These are phyloP conservation scores for Amblyopsis rosae DNA, from an alignment of 2,113 vertebrate species.

Conservation along the genomic window DNA sequence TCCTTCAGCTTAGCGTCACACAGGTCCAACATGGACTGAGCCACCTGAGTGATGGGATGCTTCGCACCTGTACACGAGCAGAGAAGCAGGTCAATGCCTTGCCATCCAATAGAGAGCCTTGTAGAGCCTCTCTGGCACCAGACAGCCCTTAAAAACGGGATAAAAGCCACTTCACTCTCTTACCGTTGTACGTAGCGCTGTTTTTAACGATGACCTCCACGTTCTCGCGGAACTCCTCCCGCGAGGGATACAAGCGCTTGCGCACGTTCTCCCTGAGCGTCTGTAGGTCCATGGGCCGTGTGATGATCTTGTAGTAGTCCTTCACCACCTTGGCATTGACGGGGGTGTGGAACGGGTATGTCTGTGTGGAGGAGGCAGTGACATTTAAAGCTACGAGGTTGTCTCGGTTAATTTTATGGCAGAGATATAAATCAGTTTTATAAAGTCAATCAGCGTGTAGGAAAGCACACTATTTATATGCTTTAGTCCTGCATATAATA, in stretches of 20 bases:
- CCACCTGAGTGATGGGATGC: constrained; percentile 96
- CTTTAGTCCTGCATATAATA: too few species aligned
- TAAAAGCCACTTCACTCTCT: neutral
- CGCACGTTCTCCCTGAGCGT: constrained; percentile 95
- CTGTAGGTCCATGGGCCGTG: constrained; percentile 95
- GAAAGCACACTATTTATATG: too few species aligned
- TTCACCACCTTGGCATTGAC: constrained; percentile 97
- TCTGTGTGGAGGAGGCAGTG: constrained; percentile 71
- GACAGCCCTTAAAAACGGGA: neutral
- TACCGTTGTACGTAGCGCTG: constrained; percentile 94
- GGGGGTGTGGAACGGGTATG: constrained; percentile 95
- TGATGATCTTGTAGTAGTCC: constrained; percentile 98
- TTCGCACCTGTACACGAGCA: constrained; percentile 83
- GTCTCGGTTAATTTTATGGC: too few species aligned
- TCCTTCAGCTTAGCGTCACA: constrained; percentile 96
- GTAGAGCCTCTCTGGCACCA: neutral
- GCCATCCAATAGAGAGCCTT: neutral
- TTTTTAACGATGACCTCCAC: constrained; percentile 96
- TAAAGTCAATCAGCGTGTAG: too few species aligned
- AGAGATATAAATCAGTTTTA: too few species aligned
- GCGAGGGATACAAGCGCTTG: constrained; percentile 91
- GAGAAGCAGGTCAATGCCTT: constrained; percentile 6
- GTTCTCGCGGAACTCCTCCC: constrained; percentile 94
- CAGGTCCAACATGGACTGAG: constrained; percentile 93
- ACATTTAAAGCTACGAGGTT: too few species aligned